Base-by-base conservation (phyloP, 2,113 vertebrate genomes). In the Corythoichthys haematopterus region DNA sequence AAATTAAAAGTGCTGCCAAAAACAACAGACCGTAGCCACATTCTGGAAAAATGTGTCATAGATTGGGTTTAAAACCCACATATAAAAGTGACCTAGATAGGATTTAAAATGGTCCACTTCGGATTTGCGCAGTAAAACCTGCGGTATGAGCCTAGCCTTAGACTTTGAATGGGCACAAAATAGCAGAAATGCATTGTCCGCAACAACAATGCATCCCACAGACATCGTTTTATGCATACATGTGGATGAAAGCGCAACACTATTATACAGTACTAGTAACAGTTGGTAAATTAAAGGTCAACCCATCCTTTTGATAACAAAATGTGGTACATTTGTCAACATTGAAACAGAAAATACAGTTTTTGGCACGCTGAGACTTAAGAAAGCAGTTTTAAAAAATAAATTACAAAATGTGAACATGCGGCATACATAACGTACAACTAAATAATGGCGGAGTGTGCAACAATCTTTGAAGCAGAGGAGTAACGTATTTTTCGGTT, bases 381-480 rank as follows among this genome's bases (percentile, higher is more conserved):
- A 13, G 2, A 56, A 56, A 13, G 28, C 28, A 56, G 4, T 55
- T 55, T 55, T 10, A 55, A 40, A 56, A 56, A 13, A 56, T 4
- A 56, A 56, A 35, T 6, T 1, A 35, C 53, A 14, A 33, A 53
- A 56, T 3, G 53, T 10, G 28, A 56, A 56, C 28, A 11, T 56
- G 53, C n/a, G 9, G 53, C 28, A 2, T 48, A 48, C 46, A 14
- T 3, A 13, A 11, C 3, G 11, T 56, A 13, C 53, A 35, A 36
- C 53, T 13, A 56, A 33, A 53, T 53, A n/a, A 8, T 11, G 13
- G 11, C 12, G 6, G 46, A 35, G n/a, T 40, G 35, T 8, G 35
- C 47, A 50, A 50, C 33, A 35, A 16, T 64, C 55, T 76, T 61
- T 74, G 48, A 71, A 75, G 40, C n/a, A 12, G 38, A 33, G 40